Evolutionary conservation across 2,797 vertebrate genomes (phyloP), one percentile per base, ranked within the genome.

Genomic region (Amblyopsis hoosieri): DNA sequence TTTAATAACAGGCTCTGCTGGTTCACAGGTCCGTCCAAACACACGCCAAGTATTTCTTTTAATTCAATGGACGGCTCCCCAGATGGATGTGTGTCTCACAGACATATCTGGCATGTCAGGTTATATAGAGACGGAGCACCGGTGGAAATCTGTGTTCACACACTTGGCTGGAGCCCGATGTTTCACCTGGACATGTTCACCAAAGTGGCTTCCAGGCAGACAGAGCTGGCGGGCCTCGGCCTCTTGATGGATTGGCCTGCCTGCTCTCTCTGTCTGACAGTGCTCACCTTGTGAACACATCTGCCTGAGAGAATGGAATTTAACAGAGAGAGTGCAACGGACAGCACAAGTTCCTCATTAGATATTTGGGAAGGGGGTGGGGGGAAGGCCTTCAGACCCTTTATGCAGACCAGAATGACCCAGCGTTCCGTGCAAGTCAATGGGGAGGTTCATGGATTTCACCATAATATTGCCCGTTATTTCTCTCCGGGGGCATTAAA

Each of bases 281-380:
- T 33, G 29, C 64, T 83, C 73, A 84, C 81, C 87, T 89, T 81
- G 78, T 85, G 88, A 90, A 91, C 82, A 81, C 68, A 66, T 70
- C 59, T 33, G 23, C 23, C 3, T 23, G 23, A 23, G 23, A 23
- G 23, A 23, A 23, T 23, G 23, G 23, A 23, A 23, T 23, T 23
- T 23, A 23, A 23, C 19, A 23, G 23, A 23, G 23, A 23, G 23
- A 23, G 23, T 50, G 49, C 12, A 50, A n/a, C 0, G n/a, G n/a
- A 13, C 4, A 13, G 29, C 6, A 55, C 8, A 9, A 46, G 9
- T 46, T 46, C 45, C 23, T 23, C 23, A 23, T 23, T 23, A 23
- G 23, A 23, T 23, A 23, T 23, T 23, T 23, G 23, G 23, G 23
- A 2, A 3, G 23, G 23, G 23, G 23, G 23, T 0, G 23, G 23